Conservation (phyloP, 2,888 invertebrate genomes). For the Cryptocephalus moraei region DNA sequence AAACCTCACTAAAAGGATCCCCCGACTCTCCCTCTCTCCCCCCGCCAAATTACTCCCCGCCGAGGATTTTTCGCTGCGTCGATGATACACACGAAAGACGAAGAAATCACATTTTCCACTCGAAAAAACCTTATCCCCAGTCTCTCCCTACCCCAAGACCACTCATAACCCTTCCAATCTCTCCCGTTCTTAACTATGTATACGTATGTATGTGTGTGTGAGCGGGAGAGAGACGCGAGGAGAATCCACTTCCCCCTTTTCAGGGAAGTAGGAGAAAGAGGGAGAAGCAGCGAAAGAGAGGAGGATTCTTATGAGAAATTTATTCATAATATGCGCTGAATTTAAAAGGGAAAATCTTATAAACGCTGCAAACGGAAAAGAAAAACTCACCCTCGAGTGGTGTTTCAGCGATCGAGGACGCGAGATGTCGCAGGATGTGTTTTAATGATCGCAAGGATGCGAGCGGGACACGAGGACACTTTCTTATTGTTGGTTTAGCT, state of each 20-base stretch:
- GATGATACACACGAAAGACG: slow-evolving; percentile 26
- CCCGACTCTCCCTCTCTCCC: too few species aligned
- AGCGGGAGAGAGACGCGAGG: slow-evolving; percentile 22
- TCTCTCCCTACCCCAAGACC: slow-evolving; percentile 29
- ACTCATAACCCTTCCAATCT: slow-evolving; percentile 36
- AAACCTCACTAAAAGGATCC: too few species aligned
- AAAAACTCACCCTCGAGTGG: background rate
- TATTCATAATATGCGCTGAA: slow-evolving; percentile 19
- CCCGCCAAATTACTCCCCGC: too few species aligned
- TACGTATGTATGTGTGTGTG: too few species aligned
- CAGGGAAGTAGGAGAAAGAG: slow-evolving; percentile 8
- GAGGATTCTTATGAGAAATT: slow-evolving; percentile 17
- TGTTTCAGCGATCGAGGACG: too few species aligned
- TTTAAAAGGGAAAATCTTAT: slow-evolving; percentile 17
- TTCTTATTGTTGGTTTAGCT: too few species aligned
- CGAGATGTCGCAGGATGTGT: too few species aligned
- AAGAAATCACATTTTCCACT: slow-evolving; percentile 42
- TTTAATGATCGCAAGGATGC: too few species aligned
- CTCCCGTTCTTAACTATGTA: slow-evolving; percentile 32
- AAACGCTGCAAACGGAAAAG: slow-evolving; percentile 5
- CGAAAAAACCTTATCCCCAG: slow-evolving; percentile 18
- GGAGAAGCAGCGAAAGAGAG: slow-evolving; percentile 11
- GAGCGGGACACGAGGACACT: too few species aligned
- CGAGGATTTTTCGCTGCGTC: slow-evolving; percentile 20
- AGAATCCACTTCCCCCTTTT: slow-evolving; percentile 22